Base-by-base conservation (phyloP, 2,113 vertebrate species). In the Ptychochromis oligacanthus region DNA sequence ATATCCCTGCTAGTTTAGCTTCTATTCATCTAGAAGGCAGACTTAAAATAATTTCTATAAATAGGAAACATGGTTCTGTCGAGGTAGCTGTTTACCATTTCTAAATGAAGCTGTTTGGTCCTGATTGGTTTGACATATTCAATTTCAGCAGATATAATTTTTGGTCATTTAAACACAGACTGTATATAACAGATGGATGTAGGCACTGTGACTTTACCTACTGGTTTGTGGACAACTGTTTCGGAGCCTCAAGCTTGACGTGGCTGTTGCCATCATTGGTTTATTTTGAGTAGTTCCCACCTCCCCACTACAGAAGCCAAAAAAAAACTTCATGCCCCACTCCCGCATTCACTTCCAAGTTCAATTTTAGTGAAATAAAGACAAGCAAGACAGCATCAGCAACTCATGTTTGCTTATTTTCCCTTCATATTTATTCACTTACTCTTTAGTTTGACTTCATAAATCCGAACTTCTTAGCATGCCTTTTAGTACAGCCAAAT, bases 311-410 rank as follows among this genome's bases (percentile, higher is more conserved):
- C 13, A 43, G 36, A 65, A 15, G n/a, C 62, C 62, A 10, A 10
- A 3, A 65, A 12, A n/a, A 38, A 0, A 0, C 61, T 7, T 40
- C n/a, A 6, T 22, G 22, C 36, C n/a, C n/a, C n/a, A n/a, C n/a
- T n/a, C n/a, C n/a, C n/a, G n/a, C n/a, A n/a, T n/a, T n/a, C n/a
- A n/a, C n/a, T n/a, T n/a, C n/a, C n/a, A n/a, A n/a, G n/a, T n/a
- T n/a, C n/a, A n/a, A n/a, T n/a, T n/a, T n/a, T n/a, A n/a, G n/a
- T n/a, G n/a, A n/a, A n/a, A n/a, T n/a, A n/a, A n/a, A n/a, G n/a
- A n/a, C n/a, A n/a, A n/a, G n/a, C n/a, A n/a, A n/a, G n/a, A n/a
- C n/a, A n/a, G n/a, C n/a, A n/a, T n/a, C n/a, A n/a, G n/a, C n/a
- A n/a, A n/a, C n/a, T n/a, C n/a, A n/a, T n/a, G n/a, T n/a, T n/a